phyloP scores from a whole-genome alignment of 2,113 vertebrate genomes.

The Ursus arctos region DNA sequence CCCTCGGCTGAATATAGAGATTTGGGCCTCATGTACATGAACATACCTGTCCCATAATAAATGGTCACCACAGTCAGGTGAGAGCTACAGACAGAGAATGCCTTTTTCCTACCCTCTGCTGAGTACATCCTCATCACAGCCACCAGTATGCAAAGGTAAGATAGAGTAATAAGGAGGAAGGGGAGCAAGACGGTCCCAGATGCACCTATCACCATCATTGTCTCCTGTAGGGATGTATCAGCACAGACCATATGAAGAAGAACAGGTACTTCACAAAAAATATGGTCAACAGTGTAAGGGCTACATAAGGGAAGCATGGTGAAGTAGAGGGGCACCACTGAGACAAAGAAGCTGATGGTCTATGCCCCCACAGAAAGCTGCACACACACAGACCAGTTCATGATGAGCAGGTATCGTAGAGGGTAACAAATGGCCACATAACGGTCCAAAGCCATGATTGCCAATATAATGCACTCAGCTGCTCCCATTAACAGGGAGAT shows the following conservation, averaged over 20 bases:
- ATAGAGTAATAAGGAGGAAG: neutral
- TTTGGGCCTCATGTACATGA: conserved; percentile 16
- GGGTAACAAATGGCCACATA: conserved; percentile 55
- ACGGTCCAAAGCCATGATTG: conserved; percentile 57
- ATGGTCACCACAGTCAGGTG: neutral
- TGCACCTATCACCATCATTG: conserved; percentile 18
- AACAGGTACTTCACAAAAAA: conserved; percentile 53
- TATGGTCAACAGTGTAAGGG: conserved; percentile 41
- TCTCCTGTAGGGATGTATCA: conserved; percentile 50
- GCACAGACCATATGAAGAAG: neutral
- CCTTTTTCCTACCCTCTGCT: neutral
- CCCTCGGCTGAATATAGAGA: neutral
- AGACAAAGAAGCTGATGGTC: neutral
- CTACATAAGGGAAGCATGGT: conserved; percentile 50
- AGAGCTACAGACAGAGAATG: neutral
- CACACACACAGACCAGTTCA: conserved; percentile 15
- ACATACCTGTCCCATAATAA: conserved; percentile 9
- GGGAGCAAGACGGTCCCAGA: neutral
- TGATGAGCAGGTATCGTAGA: conserved; percentile 19
- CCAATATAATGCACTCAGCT: conserved; percentile 44
- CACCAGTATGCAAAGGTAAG: neutral
- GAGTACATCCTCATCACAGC: conserved; percentile 1
- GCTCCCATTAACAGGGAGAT: neutral
- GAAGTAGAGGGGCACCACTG: neutral
- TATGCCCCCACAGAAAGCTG: neutral